Evolutionary conservation across 2,888 invertebrate species (phyloP), one percentile per base, ranked within the genome.

Genomic region (Limnephilus marmoratus): DNA sequence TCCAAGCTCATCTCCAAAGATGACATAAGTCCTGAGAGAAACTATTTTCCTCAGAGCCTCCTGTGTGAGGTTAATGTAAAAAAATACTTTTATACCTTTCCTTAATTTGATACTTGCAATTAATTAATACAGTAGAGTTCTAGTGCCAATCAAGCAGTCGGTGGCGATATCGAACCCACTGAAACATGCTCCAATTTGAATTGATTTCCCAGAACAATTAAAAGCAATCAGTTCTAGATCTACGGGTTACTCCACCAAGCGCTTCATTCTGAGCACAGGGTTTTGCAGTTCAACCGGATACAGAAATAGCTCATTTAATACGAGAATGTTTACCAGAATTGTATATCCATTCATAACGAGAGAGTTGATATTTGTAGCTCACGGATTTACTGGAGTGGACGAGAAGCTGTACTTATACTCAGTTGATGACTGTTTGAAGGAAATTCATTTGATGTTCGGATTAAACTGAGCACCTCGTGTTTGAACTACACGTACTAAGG

Each of bases 271-370:
- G 83, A 24, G 37, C 37, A 11, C 24, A 18, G 24, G 34, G 83
- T 11, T 37, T 83, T n/a, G 37, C 24, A 83, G 83, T 83, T 83
- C 41, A 83, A 37, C 83, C 24, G 83, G 37, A 83, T 34, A 83
- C 83, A n/a, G 37, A 24, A 83, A 83, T 37, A 83, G 24, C 83
- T 83, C 83, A 15, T 18, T 24, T 68, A 68, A n/a, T 24, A 68
- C 68, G 24, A 68, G 18, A 37, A 83, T 83, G 83, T 83, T 83
- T 37, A 83, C 83, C 83, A 83, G 83, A 83, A 12, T 34, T 41
- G 24, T 41, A n/a, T n/a, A 83, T 37, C 37, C 83, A 41, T 41
- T 34, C 37, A 41, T n/a, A 37, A 37, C 34, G 18, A 83, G 24
- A 83, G 34, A 9, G 83, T 37, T 83, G 83, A 37, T 68, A 68